Evolutionary conservation across 2,797 vertebrate species (phyloP).

Genomic region (Squalus acanthias): DNA sequence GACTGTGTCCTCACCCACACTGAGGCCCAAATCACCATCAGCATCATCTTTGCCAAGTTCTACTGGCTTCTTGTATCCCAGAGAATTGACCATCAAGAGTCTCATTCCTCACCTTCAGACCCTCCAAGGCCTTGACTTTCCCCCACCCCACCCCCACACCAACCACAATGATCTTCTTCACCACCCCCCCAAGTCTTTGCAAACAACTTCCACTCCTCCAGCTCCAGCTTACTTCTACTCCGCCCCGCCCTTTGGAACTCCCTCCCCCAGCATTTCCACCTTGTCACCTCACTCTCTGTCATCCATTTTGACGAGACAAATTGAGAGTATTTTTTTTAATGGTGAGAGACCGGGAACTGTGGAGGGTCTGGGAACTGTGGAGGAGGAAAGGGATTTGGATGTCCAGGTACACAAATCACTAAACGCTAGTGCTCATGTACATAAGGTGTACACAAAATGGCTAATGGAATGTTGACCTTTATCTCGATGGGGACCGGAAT

Average conservation of each 20-base stretch:
- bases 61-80: background rate
- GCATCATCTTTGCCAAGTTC: background rate
- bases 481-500: background rate
- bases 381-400: background rate
- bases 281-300: background rate
- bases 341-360: too few relatives aligned
- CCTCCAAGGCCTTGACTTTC: background rate
- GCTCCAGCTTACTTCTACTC: background rate
- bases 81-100: background rate
- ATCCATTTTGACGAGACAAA: background rate
- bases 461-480: background rate
- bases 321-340: background rate
- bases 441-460: too few relatives aligned
- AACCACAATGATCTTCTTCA: background rate
- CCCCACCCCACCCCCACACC: background rate
- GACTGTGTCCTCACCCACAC: background rate
- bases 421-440: background rate
- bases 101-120: background rate
- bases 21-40: background rate
- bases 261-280: background rate
- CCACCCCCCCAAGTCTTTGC: background rate
- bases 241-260: background rate
- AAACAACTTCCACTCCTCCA: background rate
- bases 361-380: background rate
- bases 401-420: background rate